Percentiles rank a stretch among this genome's conserved stretches.
These are phyloP conservation scores for Cotesia typhae DNA, from an alignment of 1,140 invertebrate genomes.

Conservation along the genomic window DNA sequence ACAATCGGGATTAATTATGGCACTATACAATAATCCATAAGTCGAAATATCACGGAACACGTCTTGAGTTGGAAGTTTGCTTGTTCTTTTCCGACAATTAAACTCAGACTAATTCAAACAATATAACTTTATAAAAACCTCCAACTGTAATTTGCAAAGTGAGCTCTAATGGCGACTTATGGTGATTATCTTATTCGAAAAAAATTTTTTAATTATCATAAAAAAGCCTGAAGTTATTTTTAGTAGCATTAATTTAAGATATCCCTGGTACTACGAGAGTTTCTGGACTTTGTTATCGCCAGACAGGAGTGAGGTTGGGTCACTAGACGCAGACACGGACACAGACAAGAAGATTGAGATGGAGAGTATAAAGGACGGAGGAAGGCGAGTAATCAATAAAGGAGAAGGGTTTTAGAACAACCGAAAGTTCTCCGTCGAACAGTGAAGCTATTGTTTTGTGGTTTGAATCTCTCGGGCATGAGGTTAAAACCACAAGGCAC, in stretches of 20 bases:
- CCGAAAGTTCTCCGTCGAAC: conserved; percentile 45
- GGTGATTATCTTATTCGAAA: background rate
- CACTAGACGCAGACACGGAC: conserved; percentile 14
- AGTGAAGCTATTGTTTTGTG: conserved; percentile 49
- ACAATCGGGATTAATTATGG: conserved; percentile 55
- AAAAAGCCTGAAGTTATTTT: conserved; percentile 8
- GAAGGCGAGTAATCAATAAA: background rate
- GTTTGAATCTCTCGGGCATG: conserved; percentile 21
- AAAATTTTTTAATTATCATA: background rate
- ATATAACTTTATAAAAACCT: no score
- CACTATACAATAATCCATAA: conserved; percentile 48
- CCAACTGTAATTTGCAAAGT: background rate
- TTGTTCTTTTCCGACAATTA: no score
- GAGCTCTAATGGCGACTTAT: background rate
- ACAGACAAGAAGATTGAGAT: conserved; percentile 1
- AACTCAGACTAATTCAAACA: no score
- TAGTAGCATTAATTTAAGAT: conserved; percentile 13
- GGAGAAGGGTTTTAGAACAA: background rate
- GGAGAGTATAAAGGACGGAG: conserved; percentile 36
- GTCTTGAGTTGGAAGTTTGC: no score
- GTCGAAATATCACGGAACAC: background rate
- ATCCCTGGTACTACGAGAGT: conserved; percentile 37
- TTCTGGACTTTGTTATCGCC: conserved; percentile 54
- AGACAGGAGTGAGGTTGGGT: conserved; percentile 26
- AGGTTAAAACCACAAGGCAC: conserved; percentile 45